A percentile compares a stretch with the other conserved stretches of the same genome.
phyloP scores from a whole-genome alignment of 2,888 invertebrate genomes.

The Tenthredo scrophulariae region DNA sequence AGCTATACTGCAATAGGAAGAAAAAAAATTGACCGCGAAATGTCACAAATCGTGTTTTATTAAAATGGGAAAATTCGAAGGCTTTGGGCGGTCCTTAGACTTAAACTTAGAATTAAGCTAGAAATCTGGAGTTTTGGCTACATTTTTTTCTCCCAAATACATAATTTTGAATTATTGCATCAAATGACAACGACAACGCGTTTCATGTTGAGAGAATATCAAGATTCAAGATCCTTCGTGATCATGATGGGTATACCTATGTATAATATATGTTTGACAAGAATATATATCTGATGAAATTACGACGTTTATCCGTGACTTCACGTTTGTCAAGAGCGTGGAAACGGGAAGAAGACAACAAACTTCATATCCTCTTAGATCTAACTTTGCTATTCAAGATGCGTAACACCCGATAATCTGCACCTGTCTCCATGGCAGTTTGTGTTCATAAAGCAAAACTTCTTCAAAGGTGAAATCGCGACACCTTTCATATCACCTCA shows the following conservation, averaged over 20 bases:
- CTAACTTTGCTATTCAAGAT: slow-evolving; percentile 31
- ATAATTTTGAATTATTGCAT: background rate
- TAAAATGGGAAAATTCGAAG: too few relatives aligned
- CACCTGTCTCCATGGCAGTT: slow-evolving; percentile 22
- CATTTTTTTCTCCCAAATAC: background rate
- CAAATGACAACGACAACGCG: background rate
- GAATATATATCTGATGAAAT: slow-evolving; percentile 16
- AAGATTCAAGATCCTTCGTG: background rate
- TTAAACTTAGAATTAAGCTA: too few relatives aligned
- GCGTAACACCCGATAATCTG: slow-evolving; percentile 23
- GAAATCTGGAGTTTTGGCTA: too few relatives aligned
- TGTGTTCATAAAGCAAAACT: slow-evolving; percentile 9
- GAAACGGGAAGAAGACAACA: slow-evolving; percentile 16
- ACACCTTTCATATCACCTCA: background rate
- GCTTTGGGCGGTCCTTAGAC: too few relatives aligned
- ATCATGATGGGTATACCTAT: background rate
- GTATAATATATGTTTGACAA: background rate
- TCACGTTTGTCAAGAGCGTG: background rate
- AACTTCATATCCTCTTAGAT: slow-evolving; percentile 3
- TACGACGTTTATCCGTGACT: slow-evolving; percentile 6
- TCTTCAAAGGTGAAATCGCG: background rate
- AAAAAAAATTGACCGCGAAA: too few relatives aligned
- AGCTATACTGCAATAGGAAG: too few relatives aligned
- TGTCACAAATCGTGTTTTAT: too few relatives aligned
- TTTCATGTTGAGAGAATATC: background rate